Conservation (phyloP, 2,113 vertebrate species). For the Proterorhinus semilunaris region DNA sequence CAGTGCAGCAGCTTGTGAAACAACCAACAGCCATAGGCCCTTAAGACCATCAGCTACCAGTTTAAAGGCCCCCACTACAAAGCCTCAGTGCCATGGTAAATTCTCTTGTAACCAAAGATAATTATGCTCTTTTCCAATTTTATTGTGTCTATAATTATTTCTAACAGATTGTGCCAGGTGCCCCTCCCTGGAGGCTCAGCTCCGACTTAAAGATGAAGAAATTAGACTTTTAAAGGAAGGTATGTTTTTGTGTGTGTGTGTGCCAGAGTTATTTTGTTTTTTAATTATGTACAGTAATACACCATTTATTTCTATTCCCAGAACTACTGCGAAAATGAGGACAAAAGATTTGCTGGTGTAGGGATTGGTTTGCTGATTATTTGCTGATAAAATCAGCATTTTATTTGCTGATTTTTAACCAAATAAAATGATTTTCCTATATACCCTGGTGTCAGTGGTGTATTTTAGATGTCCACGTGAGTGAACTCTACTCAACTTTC, state of each 20-base stretch:
- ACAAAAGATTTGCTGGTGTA: too few relatives aligned
- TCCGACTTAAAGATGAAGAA: constrained; percentile 38
- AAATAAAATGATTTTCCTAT: background rate
- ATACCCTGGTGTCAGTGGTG: too few relatives aligned
- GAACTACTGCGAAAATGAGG: constrained; percentile 37
- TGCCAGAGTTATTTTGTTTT: background rate
- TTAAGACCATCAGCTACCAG: constrained; percentile 25
- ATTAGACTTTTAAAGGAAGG: constrained; percentile 51
- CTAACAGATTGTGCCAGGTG: constrained; percentile 58
- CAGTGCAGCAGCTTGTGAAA: background rate
- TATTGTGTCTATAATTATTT: background rate
- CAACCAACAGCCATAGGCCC: constrained; percentile 15
- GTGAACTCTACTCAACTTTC: too few relatives aligned
- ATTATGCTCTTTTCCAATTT: background rate
- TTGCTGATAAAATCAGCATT: too few relatives aligned
- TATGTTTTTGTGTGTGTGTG: constrained; percentile 10
- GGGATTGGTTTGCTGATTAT: too few relatives aligned
- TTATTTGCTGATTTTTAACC: too few relatives aligned
- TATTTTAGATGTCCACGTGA: too few relatives aligned
- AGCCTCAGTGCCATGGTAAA: constrained; percentile 36
- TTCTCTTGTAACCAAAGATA: background rate
- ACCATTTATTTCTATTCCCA: constrained; percentile 15
- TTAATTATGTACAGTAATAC: background rate
- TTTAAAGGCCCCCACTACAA: constrained; percentile 15
- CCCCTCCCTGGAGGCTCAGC: constrained; percentile 30